Conservation (phyloP, 2,888 invertebrate genomes). For the Melinaea menophilus region DNA sequence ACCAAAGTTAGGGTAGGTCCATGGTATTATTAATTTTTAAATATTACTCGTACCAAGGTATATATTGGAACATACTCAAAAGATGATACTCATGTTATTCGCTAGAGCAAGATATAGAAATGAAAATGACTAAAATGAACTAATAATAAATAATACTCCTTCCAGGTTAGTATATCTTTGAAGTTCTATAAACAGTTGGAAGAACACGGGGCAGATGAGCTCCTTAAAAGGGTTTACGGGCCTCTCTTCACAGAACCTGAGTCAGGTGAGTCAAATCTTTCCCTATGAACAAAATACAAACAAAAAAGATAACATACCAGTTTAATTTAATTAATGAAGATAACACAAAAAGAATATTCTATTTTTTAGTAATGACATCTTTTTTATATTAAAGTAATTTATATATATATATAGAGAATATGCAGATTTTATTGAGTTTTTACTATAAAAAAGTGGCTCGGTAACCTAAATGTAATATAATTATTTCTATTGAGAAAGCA, state of each 20-base stretch:
- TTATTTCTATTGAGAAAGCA: no score
- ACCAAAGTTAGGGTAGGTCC: constrained; percentile 95
- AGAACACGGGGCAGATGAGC: constrained; percentile 98
- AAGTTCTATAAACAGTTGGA: constrained; percentile 99
- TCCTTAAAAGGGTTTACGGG: constrained; percentile 96
- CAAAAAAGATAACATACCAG: no score
- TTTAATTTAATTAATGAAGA: no score
- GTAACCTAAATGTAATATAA: no score
- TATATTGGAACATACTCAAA: not conserved
- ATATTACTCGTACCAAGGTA: constrained; percentile 3
- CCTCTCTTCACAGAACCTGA: constrained; percentile 89
- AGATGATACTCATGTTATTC: not conserved
- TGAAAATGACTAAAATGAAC: not conserved
- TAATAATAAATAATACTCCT: constrained; percentile 14
- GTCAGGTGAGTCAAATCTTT: constrained; percentile 79
- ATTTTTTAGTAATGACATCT: not conserved
- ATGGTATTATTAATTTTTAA: not conserved
- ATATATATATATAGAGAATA: no score
- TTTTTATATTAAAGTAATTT: not conserved
- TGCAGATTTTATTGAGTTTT: no score
- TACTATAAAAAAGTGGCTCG: no score
- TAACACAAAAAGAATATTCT: no score
- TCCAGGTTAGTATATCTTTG: constrained; percentile 96
- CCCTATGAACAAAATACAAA: not conserved
- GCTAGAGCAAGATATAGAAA: not conserved